Conservation (phyloP, 2,888 invertebrate species). For the Epistrophe eligans region DNA sequence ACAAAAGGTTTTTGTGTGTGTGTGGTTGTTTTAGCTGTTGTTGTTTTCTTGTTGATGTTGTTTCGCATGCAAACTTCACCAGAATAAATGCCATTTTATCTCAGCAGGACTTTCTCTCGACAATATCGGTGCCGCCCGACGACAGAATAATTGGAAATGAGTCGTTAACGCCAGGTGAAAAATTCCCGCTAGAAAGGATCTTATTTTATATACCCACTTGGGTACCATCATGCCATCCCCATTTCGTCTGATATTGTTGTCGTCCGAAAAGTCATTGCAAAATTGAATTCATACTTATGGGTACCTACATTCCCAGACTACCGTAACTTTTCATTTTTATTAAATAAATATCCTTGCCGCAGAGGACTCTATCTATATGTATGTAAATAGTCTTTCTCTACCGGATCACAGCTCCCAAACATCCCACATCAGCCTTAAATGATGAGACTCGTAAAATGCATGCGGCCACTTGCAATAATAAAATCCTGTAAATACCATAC, state of each 20-base stretch:
- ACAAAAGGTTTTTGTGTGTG: neutral
- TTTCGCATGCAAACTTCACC: conserved; percentile 26
- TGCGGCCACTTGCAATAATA: conserved; percentile 72
- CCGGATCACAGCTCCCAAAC: neutral
- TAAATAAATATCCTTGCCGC: conserved; percentile 70
- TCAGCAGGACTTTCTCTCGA: conserved; percentile 6
- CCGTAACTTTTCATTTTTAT: conserved; percentile 71
- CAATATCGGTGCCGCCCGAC: neutral
- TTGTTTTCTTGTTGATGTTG: neutral
- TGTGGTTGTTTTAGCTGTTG: neutral
- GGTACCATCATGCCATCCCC: neutral
- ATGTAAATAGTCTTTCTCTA: too few species aligned
- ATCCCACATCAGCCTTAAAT: conserved; percentile 34
- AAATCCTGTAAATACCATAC: conserved; percentile 71
- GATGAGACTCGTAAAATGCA: conserved; percentile 72
- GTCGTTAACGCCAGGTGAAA: conserved; percentile 74
- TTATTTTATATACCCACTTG: neutral
- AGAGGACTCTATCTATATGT: neutral
- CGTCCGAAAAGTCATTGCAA: neutral
- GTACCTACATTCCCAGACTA: conserved; percentile 14
- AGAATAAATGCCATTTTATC: conserved; percentile 57
- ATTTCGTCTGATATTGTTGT: neutral
- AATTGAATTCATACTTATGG: neutral
- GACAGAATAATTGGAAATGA: conserved; percentile 58
- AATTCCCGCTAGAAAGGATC: conserved; percentile 45